phyloP scores from a whole-genome alignment of 2,113 vertebrate genomes.

The Otolemur garnettii region DNA sequence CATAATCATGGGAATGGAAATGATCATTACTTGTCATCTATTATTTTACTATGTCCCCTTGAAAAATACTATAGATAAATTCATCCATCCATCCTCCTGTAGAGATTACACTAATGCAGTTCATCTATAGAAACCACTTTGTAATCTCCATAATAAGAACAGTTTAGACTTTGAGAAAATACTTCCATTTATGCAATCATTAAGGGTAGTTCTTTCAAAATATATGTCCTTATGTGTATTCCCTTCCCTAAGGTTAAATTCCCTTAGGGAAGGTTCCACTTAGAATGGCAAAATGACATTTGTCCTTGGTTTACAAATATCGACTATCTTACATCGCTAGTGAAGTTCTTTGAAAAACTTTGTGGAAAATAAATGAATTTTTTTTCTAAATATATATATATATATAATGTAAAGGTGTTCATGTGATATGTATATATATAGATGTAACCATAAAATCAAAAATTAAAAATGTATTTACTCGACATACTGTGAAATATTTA shows the following conservation, averaged over 20 bases:
- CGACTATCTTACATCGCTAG: neutral
- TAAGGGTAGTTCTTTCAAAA: neutral
- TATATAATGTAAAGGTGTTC: neutral
- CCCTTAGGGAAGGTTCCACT: neutral
- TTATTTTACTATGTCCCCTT: constrained; percentile 58
- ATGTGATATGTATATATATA: neutral
- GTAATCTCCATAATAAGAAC: constrained; percentile 16
- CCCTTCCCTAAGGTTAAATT: neutral
- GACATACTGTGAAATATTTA: constrained; percentile 2
- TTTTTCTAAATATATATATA: neutral
- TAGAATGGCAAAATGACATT: constrained; percentile 17
- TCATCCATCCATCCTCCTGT: neutral
- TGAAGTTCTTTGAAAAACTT: neutral
- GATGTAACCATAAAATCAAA: neutral
- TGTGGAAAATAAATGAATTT: neutral
- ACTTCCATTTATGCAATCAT: neutral
- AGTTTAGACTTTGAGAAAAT: constrained; percentile 8
- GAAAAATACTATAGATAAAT: constrained; percentile 65
- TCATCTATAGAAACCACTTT: neutral
- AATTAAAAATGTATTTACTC: neutral
- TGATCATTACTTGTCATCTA: constrained; percentile 11
- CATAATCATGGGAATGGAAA: constrained; percentile 43
- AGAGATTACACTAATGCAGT: neutral
- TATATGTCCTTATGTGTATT: neutral
- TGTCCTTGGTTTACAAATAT: neutral